phyloP scores from a whole-genome alignment of 2,888 invertebrate species.

The Andrena haemorrhoa region DNA sequence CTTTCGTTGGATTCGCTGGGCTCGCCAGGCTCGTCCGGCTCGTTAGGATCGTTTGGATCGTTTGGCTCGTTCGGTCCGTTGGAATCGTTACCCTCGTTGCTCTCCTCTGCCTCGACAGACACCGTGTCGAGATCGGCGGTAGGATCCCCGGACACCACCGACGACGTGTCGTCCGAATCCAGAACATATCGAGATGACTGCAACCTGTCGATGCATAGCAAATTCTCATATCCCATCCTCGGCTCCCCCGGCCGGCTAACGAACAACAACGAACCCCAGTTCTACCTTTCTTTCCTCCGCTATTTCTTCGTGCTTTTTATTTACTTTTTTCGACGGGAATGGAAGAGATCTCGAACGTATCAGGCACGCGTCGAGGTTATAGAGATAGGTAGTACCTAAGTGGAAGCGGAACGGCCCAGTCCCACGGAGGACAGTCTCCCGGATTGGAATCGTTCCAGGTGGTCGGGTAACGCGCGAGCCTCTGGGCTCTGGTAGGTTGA shows the following conservation, averaged over 20 bases:
- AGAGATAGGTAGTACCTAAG: background rate
- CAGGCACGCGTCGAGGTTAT: background rate
- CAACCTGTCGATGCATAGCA: slow-evolving; percentile 69
- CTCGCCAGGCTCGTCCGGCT: slow-evolving; percentile 63
- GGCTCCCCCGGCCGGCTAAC: background rate
- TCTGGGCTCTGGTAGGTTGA: slow-evolving; percentile 14
- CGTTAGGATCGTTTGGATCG: slow-evolving; percentile 68
- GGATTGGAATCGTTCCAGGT: slow-evolving; percentile 72
- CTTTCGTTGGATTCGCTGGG: slow-evolving; percentile 75
- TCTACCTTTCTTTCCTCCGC: background rate
- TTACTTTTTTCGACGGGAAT: background rate
- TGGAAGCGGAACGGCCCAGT: background rate
- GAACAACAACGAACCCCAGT: background rate
- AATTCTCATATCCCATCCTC: background rate
- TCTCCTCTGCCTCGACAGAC: slow-evolving; percentile 74
- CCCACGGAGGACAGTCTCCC: slow-evolving; percentile 30
- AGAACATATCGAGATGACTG: slow-evolving; percentile 78
- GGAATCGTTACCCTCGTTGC: slow-evolving; percentile 59
- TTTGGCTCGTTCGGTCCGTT: slow-evolving; percentile 68
- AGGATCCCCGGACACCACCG: slow-evolving; percentile 81
- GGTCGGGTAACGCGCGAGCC: slow-evolving; percentile 45
- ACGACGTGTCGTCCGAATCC: slow-evolving; percentile 83
- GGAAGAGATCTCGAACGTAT: background rate
- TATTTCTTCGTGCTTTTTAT: background rate
- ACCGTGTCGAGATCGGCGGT: slow-evolving; percentile 80